Evolutionary conservation across 2,113 vertebrate species (phyloP).

Genomic region (Catagonus wagneri): DNA sequence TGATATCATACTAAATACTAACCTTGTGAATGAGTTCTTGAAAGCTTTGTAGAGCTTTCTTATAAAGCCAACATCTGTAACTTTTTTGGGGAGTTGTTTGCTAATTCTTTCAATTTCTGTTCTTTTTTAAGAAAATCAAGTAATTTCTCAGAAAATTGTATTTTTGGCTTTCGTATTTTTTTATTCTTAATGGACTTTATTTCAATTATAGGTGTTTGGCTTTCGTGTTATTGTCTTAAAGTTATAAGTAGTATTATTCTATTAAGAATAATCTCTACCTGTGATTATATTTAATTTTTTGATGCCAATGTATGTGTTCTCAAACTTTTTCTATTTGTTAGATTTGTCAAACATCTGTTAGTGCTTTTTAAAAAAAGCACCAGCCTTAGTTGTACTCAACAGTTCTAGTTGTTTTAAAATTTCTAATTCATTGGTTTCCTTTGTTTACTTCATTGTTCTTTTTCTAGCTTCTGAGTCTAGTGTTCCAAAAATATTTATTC

Average conservation of each 20-base stretch:
- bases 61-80: conserved; percentile 13
- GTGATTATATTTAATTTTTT: conserved; percentile 30
- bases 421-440: conserved; percentile 55
- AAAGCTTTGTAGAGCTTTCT: conserved; percentile 10
- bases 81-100: background rate
- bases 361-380: background rate
- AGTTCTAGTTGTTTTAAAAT: conserved; percentile 21
- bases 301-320: conserved; percentile 20
- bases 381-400: conserved; percentile 22
- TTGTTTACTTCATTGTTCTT: conserved; percentile 54
- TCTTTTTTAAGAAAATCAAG: background rate
- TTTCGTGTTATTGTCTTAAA: conserved; percentile 24
- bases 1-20: background rate
- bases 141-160: conserved; percentile 1
- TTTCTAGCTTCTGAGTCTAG: conserved; percentile 59
- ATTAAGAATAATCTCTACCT: conserved; percentile 17
- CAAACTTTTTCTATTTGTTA: background rate
- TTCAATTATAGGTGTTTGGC: background rate
- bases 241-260: conserved; percentile 18
- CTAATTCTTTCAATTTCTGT: conserved; percentile 44
- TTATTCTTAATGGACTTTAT: too few relatives aligned
- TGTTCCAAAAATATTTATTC: conserved; percentile 57
- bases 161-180: conserved; percentile 12
- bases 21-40: background rate
- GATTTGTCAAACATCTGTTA: conserved; percentile 45